Evolutionary conservation across 2,797 vertebrate species (phyloP).

Genomic region (Acanthornis magna): DNA sequence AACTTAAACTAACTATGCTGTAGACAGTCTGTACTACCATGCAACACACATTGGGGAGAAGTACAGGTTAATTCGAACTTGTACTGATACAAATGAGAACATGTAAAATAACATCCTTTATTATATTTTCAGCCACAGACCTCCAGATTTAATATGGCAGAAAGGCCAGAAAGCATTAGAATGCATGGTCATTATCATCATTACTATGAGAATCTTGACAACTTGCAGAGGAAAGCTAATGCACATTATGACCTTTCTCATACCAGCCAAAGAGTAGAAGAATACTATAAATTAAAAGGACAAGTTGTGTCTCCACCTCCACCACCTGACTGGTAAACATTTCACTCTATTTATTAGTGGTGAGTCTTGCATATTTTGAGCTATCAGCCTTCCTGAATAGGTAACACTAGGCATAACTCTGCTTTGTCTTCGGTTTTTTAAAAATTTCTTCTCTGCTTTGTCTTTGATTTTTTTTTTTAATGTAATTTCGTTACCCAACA

Average conservation of each 20-base stretch:
- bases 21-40: not conserved
- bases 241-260: constrained; percentile 6
- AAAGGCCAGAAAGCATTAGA: constrained; percentile 30
- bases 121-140: constrained; percentile 29
- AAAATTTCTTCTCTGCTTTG: not conserved
- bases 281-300: constrained; percentile 36
- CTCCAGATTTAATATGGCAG: constrained; percentile 33
- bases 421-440: not conserved
- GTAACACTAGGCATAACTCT: not conserved
- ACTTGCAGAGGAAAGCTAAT: constrained; percentile 63
- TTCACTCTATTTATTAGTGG: not conserved
- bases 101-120: not conserved
- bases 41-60: not conserved
- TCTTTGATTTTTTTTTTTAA: not conserved
- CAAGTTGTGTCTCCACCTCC: constrained; percentile 20
- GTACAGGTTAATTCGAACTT: not conserved
- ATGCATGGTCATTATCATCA: constrained; percentile 67
- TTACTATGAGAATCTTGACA: constrained; percentile 78
- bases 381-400: not conserved
- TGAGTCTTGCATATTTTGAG: not conserved
- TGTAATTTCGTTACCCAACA: not conserved
- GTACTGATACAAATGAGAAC: not conserved
- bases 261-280: constrained; percentile 26
- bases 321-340: constrained; percentile 78
- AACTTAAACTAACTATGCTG: not conserved